Conservation (phyloP, 2,113 vertebrate genomes). For the Otis tarda region DNA sequence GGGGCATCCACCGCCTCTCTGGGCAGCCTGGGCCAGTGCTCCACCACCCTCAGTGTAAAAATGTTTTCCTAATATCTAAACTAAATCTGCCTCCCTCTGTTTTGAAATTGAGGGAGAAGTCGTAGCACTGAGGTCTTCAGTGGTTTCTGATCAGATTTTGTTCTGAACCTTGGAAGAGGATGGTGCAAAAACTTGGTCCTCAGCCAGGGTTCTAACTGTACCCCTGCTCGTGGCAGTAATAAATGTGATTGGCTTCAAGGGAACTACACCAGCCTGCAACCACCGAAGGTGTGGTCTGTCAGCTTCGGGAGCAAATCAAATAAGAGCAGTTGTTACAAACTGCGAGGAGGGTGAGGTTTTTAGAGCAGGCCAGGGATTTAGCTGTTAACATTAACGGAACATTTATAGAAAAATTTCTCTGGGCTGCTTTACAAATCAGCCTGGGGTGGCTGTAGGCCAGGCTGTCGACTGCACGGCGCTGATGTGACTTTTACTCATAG, state of each 20-base stretch:
- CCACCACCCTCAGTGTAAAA: no score
- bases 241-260: not conserved
- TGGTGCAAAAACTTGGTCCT: not conserved
- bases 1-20: no score
- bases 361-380: constrained; percentile 1
- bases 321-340: not conserved
- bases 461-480: not conserved
- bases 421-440: not conserved
- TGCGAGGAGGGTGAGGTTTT: not conserved
- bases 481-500: not conserved
- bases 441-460: not conserved
- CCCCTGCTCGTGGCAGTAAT: not conserved
- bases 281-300: not conserved
- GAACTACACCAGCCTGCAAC: not conserved
- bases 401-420: not conserved
- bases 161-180: not conserved
- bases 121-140: rapidly evolving
- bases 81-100: no score
- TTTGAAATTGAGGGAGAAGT: not conserved
- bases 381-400: not conserved
- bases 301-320: constrained; percentile 3
- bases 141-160: not conserved
- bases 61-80: no score
- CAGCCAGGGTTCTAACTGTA: not conserved
- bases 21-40: no score